A percentile compares a stretch with the other conserved stretches of the same genome.
Conservation (phyloP, 2,797 vertebrate genomes). For the Neosilurus mollespiculum region DNA sequence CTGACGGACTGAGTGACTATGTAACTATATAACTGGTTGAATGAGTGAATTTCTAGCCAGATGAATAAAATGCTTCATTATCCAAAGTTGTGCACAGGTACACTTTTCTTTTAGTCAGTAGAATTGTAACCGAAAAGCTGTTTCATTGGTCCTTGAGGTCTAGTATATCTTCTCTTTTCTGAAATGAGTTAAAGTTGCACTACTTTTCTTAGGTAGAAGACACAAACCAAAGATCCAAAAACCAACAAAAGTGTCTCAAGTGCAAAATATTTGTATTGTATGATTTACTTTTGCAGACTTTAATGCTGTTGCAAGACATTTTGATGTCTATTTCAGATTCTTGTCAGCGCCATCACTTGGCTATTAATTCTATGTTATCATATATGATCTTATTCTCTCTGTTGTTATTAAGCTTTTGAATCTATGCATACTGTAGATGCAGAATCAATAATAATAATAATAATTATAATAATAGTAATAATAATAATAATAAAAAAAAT, state of each 20-base stretch:
- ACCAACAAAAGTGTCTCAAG: neutral
- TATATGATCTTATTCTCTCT: no score
- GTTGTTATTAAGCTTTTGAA: neutral
- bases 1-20: no score
- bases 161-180: slow-evolving; percentile 3
- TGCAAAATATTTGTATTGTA: neutral
- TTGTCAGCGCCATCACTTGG: neutral
- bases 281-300: neutral
- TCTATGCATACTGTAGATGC: neutral
- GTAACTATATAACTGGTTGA: no score
- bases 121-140: neutral
- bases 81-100: neutral
- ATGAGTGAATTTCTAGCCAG: no score
- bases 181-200: neutral
- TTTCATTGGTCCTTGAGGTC: neutral
- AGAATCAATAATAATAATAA: no score
- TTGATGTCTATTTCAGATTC: neutral
- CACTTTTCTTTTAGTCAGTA: slow-evolving; percentile 1
- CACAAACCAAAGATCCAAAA: neutral
- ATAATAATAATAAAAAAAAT: no score
- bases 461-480: no score
- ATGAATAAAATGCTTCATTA: neutral
- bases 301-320: neutral
- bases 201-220: neutral
- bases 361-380: no score